A percentile compares a stretch with the other conserved stretches of the same genome.
phyloP scores from a whole-genome alignment of 1,140 invertebrate species.

The Octopus bimaculoides region DNA sequence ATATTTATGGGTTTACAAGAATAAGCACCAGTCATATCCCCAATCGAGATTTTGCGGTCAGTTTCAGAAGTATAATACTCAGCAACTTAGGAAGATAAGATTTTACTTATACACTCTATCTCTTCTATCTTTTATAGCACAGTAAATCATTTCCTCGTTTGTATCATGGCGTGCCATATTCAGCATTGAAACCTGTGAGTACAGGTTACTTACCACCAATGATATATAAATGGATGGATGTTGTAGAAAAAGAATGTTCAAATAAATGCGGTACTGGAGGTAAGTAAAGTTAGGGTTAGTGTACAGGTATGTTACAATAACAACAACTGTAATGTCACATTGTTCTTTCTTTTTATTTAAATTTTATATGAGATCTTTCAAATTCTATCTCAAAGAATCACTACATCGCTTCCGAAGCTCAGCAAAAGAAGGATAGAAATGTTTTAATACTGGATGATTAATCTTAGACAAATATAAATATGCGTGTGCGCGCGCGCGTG shows the following conservation, averaged over 20 bases:
- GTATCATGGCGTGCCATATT: background rate
- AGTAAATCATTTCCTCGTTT: background rate
- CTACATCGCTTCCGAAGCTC: background rate
- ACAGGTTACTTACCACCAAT: conserved; percentile 1
- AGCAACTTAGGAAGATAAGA: no score
- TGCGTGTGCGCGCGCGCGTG: no score
- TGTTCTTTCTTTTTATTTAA: background rate
- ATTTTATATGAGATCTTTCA: background rate
- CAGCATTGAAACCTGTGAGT: background rate
- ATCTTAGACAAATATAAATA: background rate
- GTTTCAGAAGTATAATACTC: no score
- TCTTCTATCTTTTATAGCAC: no score
- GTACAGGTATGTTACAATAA: background rate
- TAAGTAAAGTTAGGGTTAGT: background rate
- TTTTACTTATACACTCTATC: no score
- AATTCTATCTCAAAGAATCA: background rate
- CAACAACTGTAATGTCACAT: background rate
- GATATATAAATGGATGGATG: background rate
- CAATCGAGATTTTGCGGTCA: no score
- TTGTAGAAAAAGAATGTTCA: background rate
- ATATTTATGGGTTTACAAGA: no score
- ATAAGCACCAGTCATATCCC: no score
- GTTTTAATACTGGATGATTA: background rate
- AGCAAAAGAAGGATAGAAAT: background rate
- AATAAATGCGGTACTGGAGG: background rate